Evolutionary conservation across 37 sponge, comb jelly and placozoan genomes (phyloP).

Genomic region (Beroe ovata): DNA sequence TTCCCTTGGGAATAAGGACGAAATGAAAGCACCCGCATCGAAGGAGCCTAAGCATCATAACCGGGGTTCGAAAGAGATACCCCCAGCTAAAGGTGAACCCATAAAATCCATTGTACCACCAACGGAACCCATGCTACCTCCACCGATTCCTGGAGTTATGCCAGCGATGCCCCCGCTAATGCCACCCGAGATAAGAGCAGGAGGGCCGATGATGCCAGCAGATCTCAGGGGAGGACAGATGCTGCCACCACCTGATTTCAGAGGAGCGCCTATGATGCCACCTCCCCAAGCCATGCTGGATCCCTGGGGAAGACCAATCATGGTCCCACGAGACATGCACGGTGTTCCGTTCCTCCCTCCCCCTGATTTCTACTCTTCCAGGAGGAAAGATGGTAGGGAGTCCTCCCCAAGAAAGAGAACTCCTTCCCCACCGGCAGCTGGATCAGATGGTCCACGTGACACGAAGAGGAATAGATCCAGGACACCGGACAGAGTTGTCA

Average conservation of each 20-base stretch:
- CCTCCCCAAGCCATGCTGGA: neutral
- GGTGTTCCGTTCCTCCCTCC: neutral
- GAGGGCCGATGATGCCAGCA: neutral
- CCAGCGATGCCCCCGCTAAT: neutral
- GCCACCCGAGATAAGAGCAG: neutral
- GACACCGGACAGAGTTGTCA: constrained; percentile 20
- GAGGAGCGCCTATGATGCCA: neutral
- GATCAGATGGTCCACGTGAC: neutral
- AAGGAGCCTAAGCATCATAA: neutral
- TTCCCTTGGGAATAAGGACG: neutral
- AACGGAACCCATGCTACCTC: neutral
- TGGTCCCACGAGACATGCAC: neutral
- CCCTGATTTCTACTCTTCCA: neutral
- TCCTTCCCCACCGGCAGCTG: constrained; percentile 7
- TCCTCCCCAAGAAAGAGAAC: constrained; percentile 29
- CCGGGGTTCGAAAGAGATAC: neutral
- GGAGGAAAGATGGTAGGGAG: neutral
- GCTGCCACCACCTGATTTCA: too few species aligned
- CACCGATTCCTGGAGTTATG: neutral
- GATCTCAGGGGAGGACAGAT: too few species aligned
- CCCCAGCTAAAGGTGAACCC: neutral
- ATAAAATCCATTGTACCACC: neutral
- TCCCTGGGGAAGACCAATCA: constrained; percentile 20
- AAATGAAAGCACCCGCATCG: neutral
- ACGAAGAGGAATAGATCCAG: neutral